Conservation (phyloP, 1,140 invertebrate genomes). For the Drosophila watanabei region DNA sequence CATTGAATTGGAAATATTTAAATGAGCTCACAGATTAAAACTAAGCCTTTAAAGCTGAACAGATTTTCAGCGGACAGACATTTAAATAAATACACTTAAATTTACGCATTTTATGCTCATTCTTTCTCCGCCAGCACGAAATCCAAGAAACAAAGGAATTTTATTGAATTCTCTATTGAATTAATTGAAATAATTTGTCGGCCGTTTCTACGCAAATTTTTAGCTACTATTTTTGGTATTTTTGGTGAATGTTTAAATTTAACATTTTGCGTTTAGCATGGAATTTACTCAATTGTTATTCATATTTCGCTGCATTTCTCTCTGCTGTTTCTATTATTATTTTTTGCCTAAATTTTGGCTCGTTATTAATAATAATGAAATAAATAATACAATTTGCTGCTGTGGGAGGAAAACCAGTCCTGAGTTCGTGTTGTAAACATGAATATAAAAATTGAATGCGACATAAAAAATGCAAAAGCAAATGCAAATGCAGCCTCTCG, state of each 20-base stretch:
- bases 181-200: slow-evolving; percentile 26
- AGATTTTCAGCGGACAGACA: slow-evolving; percentile 8
- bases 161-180: slow-evolving; percentile 28
- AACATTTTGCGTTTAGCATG: slow-evolving; percentile 25
- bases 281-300: slow-evolving; percentile 32
- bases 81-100: slow-evolving; percentile 17
- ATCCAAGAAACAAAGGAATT: slow-evolving; percentile 24
- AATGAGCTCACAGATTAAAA: slow-evolving; percentile 37
- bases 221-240: slow-evolving; percentile 14
- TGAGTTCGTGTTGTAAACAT: slow-evolving; percentile 67
- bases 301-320: background rate
- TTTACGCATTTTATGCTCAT: slow-evolving; percentile 14
- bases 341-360: slow-evolving; percentile 14
- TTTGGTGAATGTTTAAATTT: slow-evolving; percentile 17
- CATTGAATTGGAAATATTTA: slow-evolving; percentile 42
- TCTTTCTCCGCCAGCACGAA: background rate
- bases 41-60: slow-evolving; percentile 32
- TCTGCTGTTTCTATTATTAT: background rate
- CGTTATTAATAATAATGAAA: slow-evolving; percentile 48
- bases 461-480: slow-evolving; percentile 55
- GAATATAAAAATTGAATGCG: slow-evolving; percentile 66
- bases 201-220: slow-evolving; percentile 15
- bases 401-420: slow-evolving; percentile 58
- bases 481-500: slow-evolving; percentile 44
- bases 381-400: slow-evolving; percentile 47